phyloP scores from a whole-genome alignment of 2,888 invertebrate species.

The Palloptera scutellata region DNA sequence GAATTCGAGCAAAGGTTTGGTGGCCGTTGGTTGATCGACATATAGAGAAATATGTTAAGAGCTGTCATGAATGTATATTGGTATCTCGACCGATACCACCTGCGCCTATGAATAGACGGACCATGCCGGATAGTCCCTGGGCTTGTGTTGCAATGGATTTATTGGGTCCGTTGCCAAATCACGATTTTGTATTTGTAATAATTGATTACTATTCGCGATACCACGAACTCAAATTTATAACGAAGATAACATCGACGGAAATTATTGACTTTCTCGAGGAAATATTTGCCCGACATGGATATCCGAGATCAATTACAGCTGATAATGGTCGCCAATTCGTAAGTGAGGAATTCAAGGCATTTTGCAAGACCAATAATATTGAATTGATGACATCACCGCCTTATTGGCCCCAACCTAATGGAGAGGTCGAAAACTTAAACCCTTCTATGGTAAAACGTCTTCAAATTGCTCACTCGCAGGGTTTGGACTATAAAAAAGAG shows the following conservation, averaged over 20 bases:
- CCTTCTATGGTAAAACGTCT: constrained; percentile 30
- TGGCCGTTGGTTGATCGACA: constrained; percentile 35
- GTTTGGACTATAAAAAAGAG: constrained; percentile 29
- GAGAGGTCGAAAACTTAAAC: constrained; percentile 33
- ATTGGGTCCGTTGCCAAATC: constrained; percentile 24
- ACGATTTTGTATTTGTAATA: constrained; percentile 26
- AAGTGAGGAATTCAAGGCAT: constrained; percentile 37
- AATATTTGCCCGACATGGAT: constrained; percentile 28
- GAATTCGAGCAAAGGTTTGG: constrained; percentile 34
- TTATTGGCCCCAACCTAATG: constrained; percentile 36
- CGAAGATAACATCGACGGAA: constrained; percentile 16
- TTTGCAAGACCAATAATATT: constrained; percentile 36
- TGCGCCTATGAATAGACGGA: constrained; percentile 22
- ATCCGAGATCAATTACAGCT: constrained; percentile 36
- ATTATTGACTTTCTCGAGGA: constrained; percentile 16
- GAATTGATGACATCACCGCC: constrained; percentile 36
- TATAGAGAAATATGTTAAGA: constrained; percentile 30
- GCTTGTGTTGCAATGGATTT: constrained; percentile 23
- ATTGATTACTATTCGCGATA: constrained; percentile 19
- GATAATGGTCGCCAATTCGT: constrained; percentile 40
- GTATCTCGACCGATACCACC: constrained; percentile 25
- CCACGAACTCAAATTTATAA: constrained; percentile 20
- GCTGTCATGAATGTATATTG: constrained; percentile 32
- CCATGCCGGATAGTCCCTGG: constrained; percentile 22
- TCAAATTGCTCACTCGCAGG: constrained; percentile 27